Conservation (phyloP, 2,888 invertebrate genomes). For the Thyatira batis region DNA sequence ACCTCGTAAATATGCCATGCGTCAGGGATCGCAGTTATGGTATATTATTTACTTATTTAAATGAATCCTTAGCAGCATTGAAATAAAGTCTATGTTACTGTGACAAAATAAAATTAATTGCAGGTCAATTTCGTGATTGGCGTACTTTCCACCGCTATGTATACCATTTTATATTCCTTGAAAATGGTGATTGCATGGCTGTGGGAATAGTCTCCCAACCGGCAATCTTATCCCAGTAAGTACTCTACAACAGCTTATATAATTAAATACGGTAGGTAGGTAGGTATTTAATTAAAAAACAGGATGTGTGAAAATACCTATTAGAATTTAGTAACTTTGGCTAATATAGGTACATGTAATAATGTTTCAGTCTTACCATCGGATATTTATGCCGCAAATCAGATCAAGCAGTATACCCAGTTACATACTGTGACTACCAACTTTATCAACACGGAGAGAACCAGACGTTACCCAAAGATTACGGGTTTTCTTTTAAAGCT, state of each 20-base stretch:
- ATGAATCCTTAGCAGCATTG: background rate
- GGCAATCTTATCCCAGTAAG: conserved; percentile 81
- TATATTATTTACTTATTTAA: conserved; percentile 24
- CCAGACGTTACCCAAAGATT: conserved; percentile 81
- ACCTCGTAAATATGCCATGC: conserved; percentile 80
- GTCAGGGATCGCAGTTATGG: conserved; percentile 88
- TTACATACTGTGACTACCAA: conserved; percentile 78
- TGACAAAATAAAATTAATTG: conserved; percentile 9
- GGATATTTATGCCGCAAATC: conserved; percentile 83
- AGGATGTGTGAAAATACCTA: no score
- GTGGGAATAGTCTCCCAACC: conserved; percentile 86
- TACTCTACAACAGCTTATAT: conserved; percentile 9
- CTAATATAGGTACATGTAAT: background rate
- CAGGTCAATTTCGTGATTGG: conserved; percentile 85
- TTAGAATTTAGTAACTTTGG: no score
- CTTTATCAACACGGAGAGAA: conserved; percentile 84
- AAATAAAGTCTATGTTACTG: background rate
- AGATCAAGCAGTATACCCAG: conserved; percentile 62
- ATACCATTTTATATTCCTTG: conserved; percentile 85
- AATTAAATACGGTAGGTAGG: background rate
- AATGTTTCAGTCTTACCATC: conserved; percentile 81
- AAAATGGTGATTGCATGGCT: conserved; percentile 86
- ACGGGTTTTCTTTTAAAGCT: conserved; percentile 83
- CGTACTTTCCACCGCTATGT: conserved; percentile 86
- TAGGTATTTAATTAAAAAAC: no score